Evolutionary conservation across 2,113 vertebrate species (phyloP).

Genomic region (Nothocercus nigrocapillus): DNA sequence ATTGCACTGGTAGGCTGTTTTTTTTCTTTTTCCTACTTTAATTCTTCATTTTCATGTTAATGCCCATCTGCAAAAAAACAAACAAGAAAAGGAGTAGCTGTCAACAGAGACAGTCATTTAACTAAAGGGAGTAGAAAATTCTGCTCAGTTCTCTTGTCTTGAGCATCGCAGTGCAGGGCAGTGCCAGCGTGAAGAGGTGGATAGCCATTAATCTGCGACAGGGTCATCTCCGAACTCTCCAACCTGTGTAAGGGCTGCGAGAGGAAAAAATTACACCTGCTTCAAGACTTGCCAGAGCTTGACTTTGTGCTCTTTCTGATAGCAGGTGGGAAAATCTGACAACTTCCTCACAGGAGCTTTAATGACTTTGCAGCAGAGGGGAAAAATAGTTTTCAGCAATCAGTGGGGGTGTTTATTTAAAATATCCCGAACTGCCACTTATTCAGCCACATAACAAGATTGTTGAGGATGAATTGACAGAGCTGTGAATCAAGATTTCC

Average conservation of each 20-base stretch:
- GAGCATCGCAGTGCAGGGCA: neutral
- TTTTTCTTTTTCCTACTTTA: neutral
- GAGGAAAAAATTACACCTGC: neutral
- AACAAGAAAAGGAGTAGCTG: neutral
- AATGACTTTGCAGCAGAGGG: conserved; percentile 41
- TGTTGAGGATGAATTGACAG: conserved; percentile 46
- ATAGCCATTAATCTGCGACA: neutral
- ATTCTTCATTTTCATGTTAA: neutral
- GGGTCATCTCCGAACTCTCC: neutral
- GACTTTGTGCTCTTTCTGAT: conserved; percentile 36
- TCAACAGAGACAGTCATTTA: neutral
- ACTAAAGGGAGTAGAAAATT: neutral
- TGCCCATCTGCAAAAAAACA: neutral
- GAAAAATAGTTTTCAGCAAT: conserved; percentile 45
- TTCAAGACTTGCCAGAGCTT: conserved; percentile 14
- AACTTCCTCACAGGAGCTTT: conserved; percentile 29
- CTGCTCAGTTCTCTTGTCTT: neutral
- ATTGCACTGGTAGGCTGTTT: neutral
- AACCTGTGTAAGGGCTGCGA: neutral
- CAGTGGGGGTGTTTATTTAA: conserved; percentile 48
- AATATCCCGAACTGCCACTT: conserved; percentile 38
- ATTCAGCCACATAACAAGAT: conserved; percentile 24
- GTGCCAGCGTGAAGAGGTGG: neutral
- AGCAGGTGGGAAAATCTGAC: conserved; percentile 24
- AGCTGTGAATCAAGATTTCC: conserved; percentile 50